These are phyloP conservation scores for Rhineura floridana DNA, from an alignment of 2,113 vertebrate species.

Conservation along the genomic window DNA sequence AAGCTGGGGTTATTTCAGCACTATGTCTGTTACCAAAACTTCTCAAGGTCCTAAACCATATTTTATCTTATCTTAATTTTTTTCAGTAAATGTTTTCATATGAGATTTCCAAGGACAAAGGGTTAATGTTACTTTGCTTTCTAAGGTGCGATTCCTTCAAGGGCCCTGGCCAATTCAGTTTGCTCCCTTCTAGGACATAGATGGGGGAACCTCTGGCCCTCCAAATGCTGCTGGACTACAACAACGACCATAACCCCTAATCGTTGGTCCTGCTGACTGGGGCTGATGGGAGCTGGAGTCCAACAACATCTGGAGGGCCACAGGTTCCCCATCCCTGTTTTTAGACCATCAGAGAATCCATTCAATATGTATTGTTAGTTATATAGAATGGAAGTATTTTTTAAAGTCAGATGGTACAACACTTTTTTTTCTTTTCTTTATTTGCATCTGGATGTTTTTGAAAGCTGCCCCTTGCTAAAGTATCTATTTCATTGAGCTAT, in stretches of 20 bases:
- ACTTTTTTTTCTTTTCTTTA: too few relatives aligned
- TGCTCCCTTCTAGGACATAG: neutral
- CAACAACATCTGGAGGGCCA: too few relatives aligned
- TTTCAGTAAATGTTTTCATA: neutral
- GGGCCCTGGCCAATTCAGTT: neutral
- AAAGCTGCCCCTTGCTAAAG: neutral
- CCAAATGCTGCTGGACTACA: too few relatives aligned
- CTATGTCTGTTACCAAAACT: neutral
- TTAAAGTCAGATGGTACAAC: too few relatives aligned
- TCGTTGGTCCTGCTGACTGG: too few relatives aligned
- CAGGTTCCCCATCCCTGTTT: too few relatives aligned
- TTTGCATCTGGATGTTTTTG: neutral
- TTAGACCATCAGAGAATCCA: neutral
- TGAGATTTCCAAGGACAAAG: slow-evolving; percentile 15
- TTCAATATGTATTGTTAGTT: neutral
- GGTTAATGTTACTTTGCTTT: neutral
- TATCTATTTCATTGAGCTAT: neutral
- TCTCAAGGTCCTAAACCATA: neutral
- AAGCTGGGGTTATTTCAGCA: neutral
- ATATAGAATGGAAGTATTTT: neutral
- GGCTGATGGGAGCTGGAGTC: too few relatives aligned
- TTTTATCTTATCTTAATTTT: slow-evolving; percentile 2
- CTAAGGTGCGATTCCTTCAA: neutral
- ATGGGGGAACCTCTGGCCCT: too few relatives aligned
- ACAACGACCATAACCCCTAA: too few relatives aligned